A percentile compares a stretch with the other conserved stretches of the same genome.
Evolutionary conservation across 2,797 vertebrate species (phyloP).

Genomic region (Halcyon leucocephala): DNA sequence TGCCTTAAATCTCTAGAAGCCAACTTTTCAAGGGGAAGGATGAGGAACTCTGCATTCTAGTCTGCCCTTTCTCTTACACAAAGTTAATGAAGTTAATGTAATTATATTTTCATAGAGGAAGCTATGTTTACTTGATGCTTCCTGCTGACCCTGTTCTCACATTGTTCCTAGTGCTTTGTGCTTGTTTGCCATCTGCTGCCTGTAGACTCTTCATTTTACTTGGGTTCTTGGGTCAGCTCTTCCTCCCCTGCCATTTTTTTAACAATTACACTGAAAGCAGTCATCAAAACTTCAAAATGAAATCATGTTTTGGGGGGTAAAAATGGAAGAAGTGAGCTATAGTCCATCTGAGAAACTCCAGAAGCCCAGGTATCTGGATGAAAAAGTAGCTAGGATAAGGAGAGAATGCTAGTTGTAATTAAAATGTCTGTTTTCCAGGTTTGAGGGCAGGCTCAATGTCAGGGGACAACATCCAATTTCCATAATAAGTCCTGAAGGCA

Average conservation of each 20-base stretch:
- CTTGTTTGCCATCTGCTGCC: not conserved
- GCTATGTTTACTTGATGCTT: not conserved
- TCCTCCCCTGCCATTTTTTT: fast-evolving
- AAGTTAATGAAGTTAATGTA: not conserved
- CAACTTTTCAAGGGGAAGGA: not conserved
- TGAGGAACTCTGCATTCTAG: not conserved
- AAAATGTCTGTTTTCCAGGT: not conserved
- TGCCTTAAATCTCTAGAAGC: not conserved
- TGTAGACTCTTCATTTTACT: not conserved
- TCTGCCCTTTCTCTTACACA: not conserved
- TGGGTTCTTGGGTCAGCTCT: not conserved
- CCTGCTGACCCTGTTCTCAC: not conserved
- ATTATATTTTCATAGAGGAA: conserved; percentile 22
- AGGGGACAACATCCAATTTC: not conserved
- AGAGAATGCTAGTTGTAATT: not conserved
- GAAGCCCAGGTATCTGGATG: not conserved
- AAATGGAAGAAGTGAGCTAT: not conserved
- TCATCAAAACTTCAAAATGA: not conserved
- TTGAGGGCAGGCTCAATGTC: not conserved
- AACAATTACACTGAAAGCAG: not conserved
- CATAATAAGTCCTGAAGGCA: not conserved
- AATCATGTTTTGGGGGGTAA: not conserved
- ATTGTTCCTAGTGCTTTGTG: not conserved
- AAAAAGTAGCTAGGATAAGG: not conserved
- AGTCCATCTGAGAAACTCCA: not conserved